A percentile compares a stretch with the other conserved stretches of the same genome.
These are phyloP conservation scores for Adelognathus sp. DNA, from an alignment of 2,888 invertebrate genomes.

Conservation along the genomic window DNA sequence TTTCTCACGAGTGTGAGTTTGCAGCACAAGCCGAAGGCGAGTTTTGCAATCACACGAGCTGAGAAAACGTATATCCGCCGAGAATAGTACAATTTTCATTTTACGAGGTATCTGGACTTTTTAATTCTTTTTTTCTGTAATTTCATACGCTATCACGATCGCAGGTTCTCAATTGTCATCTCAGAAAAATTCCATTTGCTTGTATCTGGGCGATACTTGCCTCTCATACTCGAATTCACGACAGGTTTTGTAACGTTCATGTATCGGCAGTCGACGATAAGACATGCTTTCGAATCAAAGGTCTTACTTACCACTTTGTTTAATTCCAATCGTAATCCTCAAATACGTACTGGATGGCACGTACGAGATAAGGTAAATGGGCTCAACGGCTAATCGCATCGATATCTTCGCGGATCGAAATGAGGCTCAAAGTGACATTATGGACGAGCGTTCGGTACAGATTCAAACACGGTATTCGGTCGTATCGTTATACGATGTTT, in stretches of 20 bases:
- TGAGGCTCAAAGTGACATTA: not conserved
- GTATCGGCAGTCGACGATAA: conserved; percentile 5
- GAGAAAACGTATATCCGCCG: too few relatives aligned
- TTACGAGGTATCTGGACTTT: too few relatives aligned
- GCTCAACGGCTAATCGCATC: conserved; percentile 39
- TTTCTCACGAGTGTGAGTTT: too few relatives aligned
- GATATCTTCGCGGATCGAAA: conserved; percentile 19
- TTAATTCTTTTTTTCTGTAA: too few relatives aligned
- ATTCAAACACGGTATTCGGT: not conserved
- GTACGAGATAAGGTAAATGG: conserved; percentile 64
- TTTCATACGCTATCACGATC: too few relatives aligned
- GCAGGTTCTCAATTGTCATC: too few relatives aligned
- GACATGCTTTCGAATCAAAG: conserved; percentile 19
- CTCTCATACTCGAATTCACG: not conserved
- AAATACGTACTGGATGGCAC: conserved; percentile 59
- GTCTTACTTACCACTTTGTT: conserved; percentile 17
- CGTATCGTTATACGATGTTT: not conserved
- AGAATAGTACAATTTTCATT: too few relatives aligned
- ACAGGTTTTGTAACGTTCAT: not conserved
- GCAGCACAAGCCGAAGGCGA: too few relatives aligned
- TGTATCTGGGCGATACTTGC: too few relatives aligned
- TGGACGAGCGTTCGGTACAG: not conserved
- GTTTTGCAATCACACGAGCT: too few relatives aligned
- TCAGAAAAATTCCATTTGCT: too few relatives aligned
- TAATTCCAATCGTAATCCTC: conserved; percentile 21